Base-by-base conservation (phyloP, 2,113 vertebrate species). In the Perca flavescens region DNA sequence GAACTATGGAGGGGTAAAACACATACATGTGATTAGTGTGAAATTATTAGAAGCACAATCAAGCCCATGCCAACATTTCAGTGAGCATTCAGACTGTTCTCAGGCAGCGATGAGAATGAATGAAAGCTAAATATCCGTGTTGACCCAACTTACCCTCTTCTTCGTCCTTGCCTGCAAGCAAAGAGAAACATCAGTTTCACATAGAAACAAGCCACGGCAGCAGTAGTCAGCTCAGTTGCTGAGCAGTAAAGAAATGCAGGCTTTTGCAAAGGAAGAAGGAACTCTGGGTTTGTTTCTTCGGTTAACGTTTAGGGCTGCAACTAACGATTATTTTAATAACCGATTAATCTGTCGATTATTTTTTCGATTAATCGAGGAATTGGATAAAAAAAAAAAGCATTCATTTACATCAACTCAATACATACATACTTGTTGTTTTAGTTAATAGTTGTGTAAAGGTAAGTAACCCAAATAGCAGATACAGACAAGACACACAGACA, bases 61-160 rank as follows among this genome's bases (percentile, higher is more conserved):
- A 58, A 28, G 40, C 28, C 36, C 77, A 86, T 46, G 60, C 68
- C 15, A 36, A 63, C n/a, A 31, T 58, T 13, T 71, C 11, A 83
- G 66, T 69, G 68, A 84, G 50, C 58, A 84, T 68, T 78, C 75
- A 85, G 11, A 53, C 22, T 12, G 49, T 54, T 40, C 0, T 68
- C 80, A 80, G 67, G 76, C 69, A 54, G 80, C 67, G 74, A 61
- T n/a, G 6, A 47, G 6, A 34, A 34, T 53, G 40, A 61, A 34
- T 47, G 28, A 66, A 7, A 46, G 34, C 0, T 17, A 19, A 58
- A 53, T n/a, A 25, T 31, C 5, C 12, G 70, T 13, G 58, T 82
- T 9, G 12, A 16, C 12, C 47, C 2, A 17, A 93, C 94, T 94
- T 61, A 94, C 94, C 93, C 66, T 93, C 90, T 62, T 85, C 88